Base-by-base conservation (phyloP, 2,797 vertebrate species). In the Galaxias olidus region DNA sequence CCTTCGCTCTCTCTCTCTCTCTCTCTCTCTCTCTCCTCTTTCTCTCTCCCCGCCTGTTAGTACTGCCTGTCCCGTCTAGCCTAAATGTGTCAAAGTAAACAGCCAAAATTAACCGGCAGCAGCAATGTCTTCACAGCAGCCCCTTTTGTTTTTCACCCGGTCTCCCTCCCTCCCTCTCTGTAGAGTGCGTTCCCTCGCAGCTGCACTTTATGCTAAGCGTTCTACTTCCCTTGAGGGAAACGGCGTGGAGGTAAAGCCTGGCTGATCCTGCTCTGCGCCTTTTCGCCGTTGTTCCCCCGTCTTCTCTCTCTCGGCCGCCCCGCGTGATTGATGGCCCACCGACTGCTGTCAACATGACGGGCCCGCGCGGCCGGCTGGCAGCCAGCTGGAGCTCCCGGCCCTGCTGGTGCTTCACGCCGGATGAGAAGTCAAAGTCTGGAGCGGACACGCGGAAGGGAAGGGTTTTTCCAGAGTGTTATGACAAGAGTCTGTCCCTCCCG, bases 71-170 rank as follows among this genome's bases (percentile, higher is more conserved):
- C 80, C 75, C 75, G 76, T 79, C 73, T 82, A 81, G 81, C 85
- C 84, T 82, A 80, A 87, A 90, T 90, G 80, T 90, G 87, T 91
- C 84, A 85, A 66, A 78, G 30, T 30, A 75, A 67, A 55, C 69
- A 78, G 55, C 71, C 74, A 46, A 75, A 66, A 73, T 79, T 70
- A 78, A 73, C 75, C 73, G 65, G 72, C 66, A 77, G 73, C 75
- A 78, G 54, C 59, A 59, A 60, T 65, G 58, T 69, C 79, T 74
- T 78, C 44, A 13, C 18, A 9, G 19, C 65, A 66, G 76, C 55
- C 77, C 69, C 72, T 58, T n/a, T 46, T 57, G 68, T 60, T 44
- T 43, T 68, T 66, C 74, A 18, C 40, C 64, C 40, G 43, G 47
- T 64, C 61, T 71, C 44, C 52, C 75, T 66, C 43, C 66, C 18